Evolutionary conservation across 2,113 vertebrate genomes (phyloP), one percentile per base, ranked within the genome.

Genomic region (Bubalus kerabau): DNA sequence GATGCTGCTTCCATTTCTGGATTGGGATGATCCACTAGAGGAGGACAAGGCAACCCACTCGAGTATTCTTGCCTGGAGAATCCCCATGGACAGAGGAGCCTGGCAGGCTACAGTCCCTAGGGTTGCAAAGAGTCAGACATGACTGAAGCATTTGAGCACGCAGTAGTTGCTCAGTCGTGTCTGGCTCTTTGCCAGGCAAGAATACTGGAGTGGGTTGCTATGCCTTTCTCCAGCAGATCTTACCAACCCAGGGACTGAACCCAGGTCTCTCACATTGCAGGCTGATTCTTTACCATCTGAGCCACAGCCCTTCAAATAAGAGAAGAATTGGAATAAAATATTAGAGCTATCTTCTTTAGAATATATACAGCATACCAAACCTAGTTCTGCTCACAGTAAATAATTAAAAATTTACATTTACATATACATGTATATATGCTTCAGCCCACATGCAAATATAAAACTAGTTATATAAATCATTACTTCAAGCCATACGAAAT

Each of bases 381-480:
- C 54, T 57, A 36, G 4, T 87, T 93, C 80, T 94, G 32, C 88
- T 43, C 56, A 71, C 57, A 90, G 56, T 74, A 94, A 92, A 92
- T 64, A 74, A 89, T 56, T 95, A 50, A 86, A 71, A 28, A 59
- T 62, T 91, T 90, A 43, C 67, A 95, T 95, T 74, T 76, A 50
- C 21, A 56, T 87, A 62, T 82, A 40, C 10, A 57, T 64, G 91
- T 97, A 50, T 57, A 95, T 90, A 40, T 96, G 64, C 76, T 81
- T 89, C 30, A 95, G 48, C 52, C 82, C 52, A 80, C 62, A 87
- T 86, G 60, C 74, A 97, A 94, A 90, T 92, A 83, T 54, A 90
- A 93, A 95, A 60, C 28, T 40, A 16, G 23, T 90, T 94, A 85
- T 59, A 52, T 90, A 96, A 97, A 62, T 86, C 92, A 59, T 95